Base-by-base conservation (phyloP, 2,888 invertebrate genomes). In the Malthinus flaveolus region DNA sequence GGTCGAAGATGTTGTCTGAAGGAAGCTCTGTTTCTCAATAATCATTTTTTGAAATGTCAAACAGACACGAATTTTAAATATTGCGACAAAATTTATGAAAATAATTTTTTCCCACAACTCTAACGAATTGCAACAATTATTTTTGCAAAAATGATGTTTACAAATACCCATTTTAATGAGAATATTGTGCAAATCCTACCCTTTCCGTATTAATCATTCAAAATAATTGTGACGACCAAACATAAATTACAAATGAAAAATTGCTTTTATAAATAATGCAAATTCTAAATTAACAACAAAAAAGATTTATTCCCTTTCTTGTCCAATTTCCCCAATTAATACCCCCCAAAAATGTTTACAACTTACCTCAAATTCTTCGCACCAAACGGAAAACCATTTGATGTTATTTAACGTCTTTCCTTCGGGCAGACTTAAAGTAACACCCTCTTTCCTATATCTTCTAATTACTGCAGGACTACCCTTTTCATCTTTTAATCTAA, bases 311-410 rank as follows among this genome's bases (percentile, higher is more conserved):
- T 10, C n/a, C n/a, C 7, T 15, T 23, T 32, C 5, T 42, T 10
- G 34, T 4, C 34, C 34, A 32, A 35, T 34, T 48, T 44, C 15
- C 32, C 32, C 9, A 34, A 33, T 34, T 37, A 37, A 10, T 32
- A 34, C 37, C 2, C 23, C 37, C 2, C 23, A 23, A 23, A 23
- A 23, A 3, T 3, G 23, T 23, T 23, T 23, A 23, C 5, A 23
- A 84, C 87, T 87, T 73, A 95, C 95, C 55, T 90, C 83, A 72
- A 89, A 94, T 75, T 94, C 93, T 73, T 93, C 91, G 78, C 95
- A 95, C 92, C 93, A 96, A 34, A 96, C 87, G 8, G 92, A 88
- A 79, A 96, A 89, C 91, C 95, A 95, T 75, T 86, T 87, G 75
- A 93, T 84, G 78, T 91, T 91, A 70, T 85, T 84, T 59, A 95